Conservation (phyloP, 2,888 invertebrate genomes). For the Drosophila borealis region DNA sequence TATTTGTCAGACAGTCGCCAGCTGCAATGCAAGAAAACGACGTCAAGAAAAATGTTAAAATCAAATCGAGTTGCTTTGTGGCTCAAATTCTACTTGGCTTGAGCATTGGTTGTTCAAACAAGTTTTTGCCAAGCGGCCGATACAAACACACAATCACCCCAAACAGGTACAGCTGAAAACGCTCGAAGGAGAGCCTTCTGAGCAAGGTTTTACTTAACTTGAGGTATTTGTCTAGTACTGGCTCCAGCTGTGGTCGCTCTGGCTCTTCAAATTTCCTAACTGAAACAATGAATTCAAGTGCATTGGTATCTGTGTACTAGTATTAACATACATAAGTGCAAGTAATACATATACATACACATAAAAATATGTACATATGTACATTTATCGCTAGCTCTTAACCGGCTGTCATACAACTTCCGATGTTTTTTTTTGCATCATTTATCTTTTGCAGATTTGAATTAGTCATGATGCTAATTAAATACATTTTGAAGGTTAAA, state of each 20-base stretch:
- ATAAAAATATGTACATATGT: background rate
- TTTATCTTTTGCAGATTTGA: background rate
- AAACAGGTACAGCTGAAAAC: slow-evolving; percentile 7
- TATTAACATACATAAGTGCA: background rate
- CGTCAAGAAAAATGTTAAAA: slow-evolving; percentile 33
- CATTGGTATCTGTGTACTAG: background rate
- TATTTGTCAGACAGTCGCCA: slow-evolving; percentile 67
- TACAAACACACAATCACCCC: slow-evolving; percentile 13
- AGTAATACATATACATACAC: background rate
- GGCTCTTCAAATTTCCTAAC: slow-evolving; percentile 4
- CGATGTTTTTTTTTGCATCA: background rate
- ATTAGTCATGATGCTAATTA: slow-evolving; percentile 7
- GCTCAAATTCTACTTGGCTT: slow-evolving; percentile 51
- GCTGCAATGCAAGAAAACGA: slow-evolving; percentile 36
- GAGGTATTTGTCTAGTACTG: background rate
- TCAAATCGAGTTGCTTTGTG: slow-evolving; percentile 33
- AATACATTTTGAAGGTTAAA: slow-evolving; percentile 9
- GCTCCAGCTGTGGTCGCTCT: background rate
- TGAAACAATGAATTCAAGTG: slow-evolving; percentile 12
- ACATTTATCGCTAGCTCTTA: background rate
- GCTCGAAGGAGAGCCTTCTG: slow-evolving; percentile 11
- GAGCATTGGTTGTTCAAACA: slow-evolving; percentile 52
- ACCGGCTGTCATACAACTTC: background rate
- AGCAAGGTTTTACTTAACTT: slow-evolving; percentile 11
- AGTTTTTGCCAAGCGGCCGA: slow-evolving; percentile 48